A percentile compares a stretch with the other conserved stretches of the same genome.
These are phyloP conservation scores for Drosophila gaucha DNA, from an alignment of 2,888 invertebrate species.

Conservation along the genomic window DNA sequence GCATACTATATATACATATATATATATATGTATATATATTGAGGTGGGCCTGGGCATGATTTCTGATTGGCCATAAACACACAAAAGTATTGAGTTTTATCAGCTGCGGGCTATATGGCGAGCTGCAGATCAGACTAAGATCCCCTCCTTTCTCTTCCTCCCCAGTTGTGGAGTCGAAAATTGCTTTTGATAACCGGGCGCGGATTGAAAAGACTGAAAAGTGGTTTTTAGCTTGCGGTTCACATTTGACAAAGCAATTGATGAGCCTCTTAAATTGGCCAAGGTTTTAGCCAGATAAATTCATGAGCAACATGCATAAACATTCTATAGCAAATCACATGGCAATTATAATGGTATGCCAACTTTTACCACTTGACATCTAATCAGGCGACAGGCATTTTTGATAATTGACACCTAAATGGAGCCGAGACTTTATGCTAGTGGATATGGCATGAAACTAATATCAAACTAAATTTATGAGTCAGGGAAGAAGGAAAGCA, in stretches of 20 bases:
- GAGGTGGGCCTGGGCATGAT: constrained; percentile 77
- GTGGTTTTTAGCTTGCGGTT: constrained; percentile 72
- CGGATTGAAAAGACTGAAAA: constrained; percentile 67
- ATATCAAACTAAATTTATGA: neutral
- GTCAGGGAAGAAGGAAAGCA: neutral
- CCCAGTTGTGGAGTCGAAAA: constrained; percentile 42
- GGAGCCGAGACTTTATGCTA: constrained; percentile 5
- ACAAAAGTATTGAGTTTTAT: constrained; percentile 80
- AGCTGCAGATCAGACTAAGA: constrained; percentile 11
- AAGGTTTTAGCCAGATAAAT: constrained; percentile 39
- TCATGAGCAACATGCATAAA: constrained; percentile 33
- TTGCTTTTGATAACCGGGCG: constrained; percentile 75
- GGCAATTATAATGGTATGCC: constrained; percentile 48
- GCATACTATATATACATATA: constrained; percentile 47
- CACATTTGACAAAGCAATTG: constrained; percentile 76
- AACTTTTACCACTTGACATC: constrained; percentile 30
- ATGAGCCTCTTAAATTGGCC: constrained; percentile 66
- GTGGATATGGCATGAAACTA: neutral
- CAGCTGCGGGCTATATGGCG: constrained; percentile 77
- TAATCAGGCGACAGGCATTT: constrained; percentile 40
- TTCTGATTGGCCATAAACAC: constrained; percentile 79
- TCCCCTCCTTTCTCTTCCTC: neutral
- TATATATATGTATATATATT: constrained; percentile 16
- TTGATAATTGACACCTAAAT: constrained; percentile 28
- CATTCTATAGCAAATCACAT: constrained; percentile 46